These are phyloP conservation scores for Allacma fusca DNA, from an alignment of 2,888 invertebrate species.

Conservation along the genomic window DNA sequence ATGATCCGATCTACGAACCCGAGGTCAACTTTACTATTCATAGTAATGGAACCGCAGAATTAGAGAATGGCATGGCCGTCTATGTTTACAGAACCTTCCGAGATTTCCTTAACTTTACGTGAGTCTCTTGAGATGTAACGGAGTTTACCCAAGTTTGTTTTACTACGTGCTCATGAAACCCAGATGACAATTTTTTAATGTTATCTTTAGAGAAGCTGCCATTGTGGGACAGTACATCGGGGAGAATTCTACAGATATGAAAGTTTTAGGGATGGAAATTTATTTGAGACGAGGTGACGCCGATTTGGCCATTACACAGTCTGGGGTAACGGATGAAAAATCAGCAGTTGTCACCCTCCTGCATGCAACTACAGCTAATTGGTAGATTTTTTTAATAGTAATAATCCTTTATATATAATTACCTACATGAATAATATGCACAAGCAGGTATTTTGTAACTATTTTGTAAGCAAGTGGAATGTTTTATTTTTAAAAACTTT, in stretches of 20 bases:
- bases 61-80: neutral
- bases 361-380: conserved; percentile 17
- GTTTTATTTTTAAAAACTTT: neutral
- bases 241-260: neutral
- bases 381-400: too few species aligned
- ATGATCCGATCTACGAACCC: neutral
- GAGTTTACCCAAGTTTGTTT: neutral
- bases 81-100: neutral
- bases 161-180: too few species aligned
- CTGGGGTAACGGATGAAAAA: neutral
- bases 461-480: too few species aligned
- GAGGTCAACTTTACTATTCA: neutral
- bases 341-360: neutral
- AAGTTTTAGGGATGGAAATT: conserved; percentile 5
- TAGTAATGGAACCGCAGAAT: neutral
- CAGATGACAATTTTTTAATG: too few species aligned
- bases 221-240: neutral
- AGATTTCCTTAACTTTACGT: conserved; percentile 16
- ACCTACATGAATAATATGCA: too few species aligned
- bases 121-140: neutral
- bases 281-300: neutral
- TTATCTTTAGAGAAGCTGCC: too few species aligned
- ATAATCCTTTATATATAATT: too few species aligned
- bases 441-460: too few species aligned
- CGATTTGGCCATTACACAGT: conserved; percentile 1